These are phyloP conservation scores for Schlechtendalia chinensis DNA, from an alignment of 1,140 invertebrate species.

Conservation along the genomic window DNA sequence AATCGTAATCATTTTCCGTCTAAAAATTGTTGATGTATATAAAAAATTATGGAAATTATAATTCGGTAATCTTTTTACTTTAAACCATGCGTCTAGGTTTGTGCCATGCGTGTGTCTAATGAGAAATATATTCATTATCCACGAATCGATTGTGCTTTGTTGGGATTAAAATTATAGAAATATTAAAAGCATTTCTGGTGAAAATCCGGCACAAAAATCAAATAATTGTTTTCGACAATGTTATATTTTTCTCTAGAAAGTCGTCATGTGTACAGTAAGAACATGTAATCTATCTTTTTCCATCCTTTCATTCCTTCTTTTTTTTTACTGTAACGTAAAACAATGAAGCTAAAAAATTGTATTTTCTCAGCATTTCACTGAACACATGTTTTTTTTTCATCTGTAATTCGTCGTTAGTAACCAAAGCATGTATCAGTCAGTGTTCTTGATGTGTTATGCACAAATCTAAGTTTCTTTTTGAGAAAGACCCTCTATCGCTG, in stretches of 20 bases:
- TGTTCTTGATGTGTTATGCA: background rate
- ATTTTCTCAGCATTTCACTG: background rate
- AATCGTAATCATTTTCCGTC: no score
- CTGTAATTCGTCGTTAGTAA: conserved; percentile 2
- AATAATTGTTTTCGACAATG: background rate
- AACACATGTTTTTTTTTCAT: background rate
- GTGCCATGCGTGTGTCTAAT: no score
- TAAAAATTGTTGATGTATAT: no score
- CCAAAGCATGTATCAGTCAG: background rate
- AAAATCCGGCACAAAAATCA: background rate
- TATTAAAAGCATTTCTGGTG: background rate
- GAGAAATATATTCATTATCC: no score
- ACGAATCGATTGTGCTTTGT: background rate
- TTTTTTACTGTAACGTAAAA: background rate
- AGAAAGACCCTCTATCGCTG: background rate
- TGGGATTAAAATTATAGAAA: background rate
- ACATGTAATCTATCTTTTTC: background rate
- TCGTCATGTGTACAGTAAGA: background rate
- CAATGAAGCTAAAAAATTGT: background rate
- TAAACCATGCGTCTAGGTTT: no score
- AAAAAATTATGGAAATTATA: no score
- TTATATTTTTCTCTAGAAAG: background rate
- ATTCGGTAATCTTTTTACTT: no score
- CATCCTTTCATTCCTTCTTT: background rate
- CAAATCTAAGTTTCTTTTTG: conserved; percentile 7